Base-by-base conservation (phyloP, 2,888 invertebrate species). In the Heliconius hortense region DNA sequence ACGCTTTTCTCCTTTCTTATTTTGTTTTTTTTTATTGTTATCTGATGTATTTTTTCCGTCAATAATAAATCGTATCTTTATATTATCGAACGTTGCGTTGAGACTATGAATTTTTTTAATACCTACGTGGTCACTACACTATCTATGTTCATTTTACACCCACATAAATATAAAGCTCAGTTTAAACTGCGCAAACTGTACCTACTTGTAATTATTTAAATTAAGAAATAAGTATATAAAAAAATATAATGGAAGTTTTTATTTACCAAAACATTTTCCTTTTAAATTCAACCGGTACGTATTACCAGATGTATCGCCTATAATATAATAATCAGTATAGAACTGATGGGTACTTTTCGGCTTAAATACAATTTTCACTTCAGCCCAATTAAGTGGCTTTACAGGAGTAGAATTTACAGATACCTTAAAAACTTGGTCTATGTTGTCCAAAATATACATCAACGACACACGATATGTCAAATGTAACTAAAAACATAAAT, bases 261-360 rank as follows among this genome's bases (percentile, higher is more conserved):
- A 69, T 84, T 87, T 77, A 93, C 94, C 94, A 79, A 85, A 89
- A 77, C 90, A 90, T 82, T 84, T 89, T 26, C 94, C 94, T 59
- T 86, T 88, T 10, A 92, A 87, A 11, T 90, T 92, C 60, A 94
- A 75, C 72, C 87, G 88, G 67, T 88, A 90, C 72, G 82, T 84
- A 79, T 89, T 89, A 2, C 89, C 89, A 56, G 80, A 83, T 0
- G 88, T 88, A 76, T 93, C 91, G 60, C 91, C 92, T 64, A 94
- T 82, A 4, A 91, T 80, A 63, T 86, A 94, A 82, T 94, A 93
- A 63, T 94, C 93, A 1, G 93, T 93, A 80, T 89, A 93, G 2
- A 90, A 88, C 79, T 92, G 91, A 0, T 87, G 88, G 0, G 89
- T 83, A 21, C 89, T 83, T 68, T 86, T 88, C 0, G 94, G 93